These are phyloP conservation scores for Protobothrops flavoviridis DNA, from an alignment of 2,113 vertebrate species.

Conservation along the genomic window DNA sequence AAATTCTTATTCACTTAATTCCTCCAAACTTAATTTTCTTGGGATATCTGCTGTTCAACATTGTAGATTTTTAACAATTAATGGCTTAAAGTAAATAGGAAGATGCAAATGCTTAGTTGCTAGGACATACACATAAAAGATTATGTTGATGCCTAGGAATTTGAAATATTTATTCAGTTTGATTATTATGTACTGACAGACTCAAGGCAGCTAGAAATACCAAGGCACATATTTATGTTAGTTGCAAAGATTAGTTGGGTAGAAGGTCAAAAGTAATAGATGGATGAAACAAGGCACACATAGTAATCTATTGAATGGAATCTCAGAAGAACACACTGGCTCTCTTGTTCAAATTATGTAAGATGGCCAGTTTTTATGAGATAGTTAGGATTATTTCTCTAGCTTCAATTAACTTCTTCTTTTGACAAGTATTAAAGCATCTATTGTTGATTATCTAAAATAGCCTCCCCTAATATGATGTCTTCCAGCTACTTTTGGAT, in stretches of 20 bases:
- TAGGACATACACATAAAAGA: neutral
- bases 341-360: neutral
- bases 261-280: slow-evolving; percentile 14
- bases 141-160: neutral
- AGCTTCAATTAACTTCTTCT: neutral
- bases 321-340: neutral
- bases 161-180: neutral
- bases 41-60: neutral
- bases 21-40: neutral
- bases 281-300: neutral
- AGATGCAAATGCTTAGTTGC: neutral
- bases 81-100: neutral
- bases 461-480: neutral
- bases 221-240: neutral
- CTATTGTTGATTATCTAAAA: neutral
- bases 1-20: neutral
- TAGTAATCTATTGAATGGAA: neutral
- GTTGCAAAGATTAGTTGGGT: neutral
- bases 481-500: neutral
- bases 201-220: slow-evolving; percentile 4
- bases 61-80: neutral
- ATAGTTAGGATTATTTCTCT: fast-evolving
- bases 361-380: neutral
- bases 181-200: slow-evolving; percentile 14
- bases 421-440: neutral